Evolutionary conservation across 2,888 invertebrate genomes (phyloP).

Genomic region (Eustalomyia histrio): DNA sequence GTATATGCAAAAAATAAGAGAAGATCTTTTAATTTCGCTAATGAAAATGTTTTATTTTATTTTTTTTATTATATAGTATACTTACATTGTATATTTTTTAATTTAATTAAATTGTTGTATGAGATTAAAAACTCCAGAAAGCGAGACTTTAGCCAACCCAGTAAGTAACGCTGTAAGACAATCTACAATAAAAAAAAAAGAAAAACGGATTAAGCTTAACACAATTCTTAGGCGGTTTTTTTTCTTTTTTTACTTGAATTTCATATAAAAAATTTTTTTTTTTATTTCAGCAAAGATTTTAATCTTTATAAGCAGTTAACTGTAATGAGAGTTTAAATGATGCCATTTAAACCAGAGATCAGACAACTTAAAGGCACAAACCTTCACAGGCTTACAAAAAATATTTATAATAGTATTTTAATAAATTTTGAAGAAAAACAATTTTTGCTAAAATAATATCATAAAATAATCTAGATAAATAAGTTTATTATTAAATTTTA

Average conservation of each 20-base stretch:
- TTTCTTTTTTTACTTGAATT: too few species aligned
- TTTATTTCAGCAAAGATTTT: slow-evolving; percentile 57
- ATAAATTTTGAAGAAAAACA: slow-evolving; percentile 52
- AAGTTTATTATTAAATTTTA: neutral
- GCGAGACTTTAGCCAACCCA: slow-evolving; percentile 36
- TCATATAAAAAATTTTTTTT: slow-evolving; percentile 13
- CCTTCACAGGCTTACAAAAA: neutral
- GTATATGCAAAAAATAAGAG: neutral
- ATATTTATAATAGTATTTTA: slow-evolving; percentile 48
- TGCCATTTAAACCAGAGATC: slow-evolving; percentile 43
- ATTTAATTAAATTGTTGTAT: slow-evolving; percentile 64
- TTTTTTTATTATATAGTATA: slow-evolving; percentile 3
- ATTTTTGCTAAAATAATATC: slow-evolving; percentile 43
- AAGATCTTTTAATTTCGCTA: slow-evolving; percentile 15
- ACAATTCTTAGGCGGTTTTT: slow-evolving; percentile 38
- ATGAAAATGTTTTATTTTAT: slow-evolving; percentile 22
- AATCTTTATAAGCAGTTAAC: slow-evolving; percentile 67
- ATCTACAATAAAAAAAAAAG: too few species aligned
- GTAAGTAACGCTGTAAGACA: neutral
- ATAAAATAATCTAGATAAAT: slow-evolving; percentile 57
- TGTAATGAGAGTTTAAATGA: slow-evolving; percentile 69
- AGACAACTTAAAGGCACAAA: neutral
- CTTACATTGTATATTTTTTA: slow-evolving; percentile 29
- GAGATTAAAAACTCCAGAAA: slow-evolving; percentile 59
- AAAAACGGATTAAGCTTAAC: slow-evolving; percentile 44